Conservation (phyloP, 2,797 vertebrate genomes). For the Gastrophryne carolinensis region DNA sequence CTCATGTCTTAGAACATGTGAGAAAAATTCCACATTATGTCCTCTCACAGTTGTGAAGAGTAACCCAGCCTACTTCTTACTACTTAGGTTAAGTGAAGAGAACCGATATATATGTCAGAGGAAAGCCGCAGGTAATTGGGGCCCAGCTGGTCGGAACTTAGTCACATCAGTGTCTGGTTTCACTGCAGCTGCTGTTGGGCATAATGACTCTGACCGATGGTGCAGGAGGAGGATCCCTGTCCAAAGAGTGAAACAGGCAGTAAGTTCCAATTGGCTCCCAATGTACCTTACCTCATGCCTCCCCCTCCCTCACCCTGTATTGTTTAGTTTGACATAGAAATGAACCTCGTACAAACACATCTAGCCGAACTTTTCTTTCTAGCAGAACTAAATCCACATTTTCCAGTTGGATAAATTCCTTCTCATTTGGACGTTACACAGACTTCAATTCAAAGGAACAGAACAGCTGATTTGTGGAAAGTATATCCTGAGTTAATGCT, state of each 20-base stretch:
- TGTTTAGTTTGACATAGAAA: background rate
- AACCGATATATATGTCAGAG: constrained; percentile 66
- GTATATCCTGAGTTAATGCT: background rate
- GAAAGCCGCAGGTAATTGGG: constrained; percentile 78
- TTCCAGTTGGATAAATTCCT: background rate
- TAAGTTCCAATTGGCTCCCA: background rate
- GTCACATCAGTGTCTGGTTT: constrained; percentile 69
- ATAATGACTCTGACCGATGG: constrained; percentile 77
- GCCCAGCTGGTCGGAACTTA: constrained; percentile 65
- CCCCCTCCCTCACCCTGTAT: background rate
- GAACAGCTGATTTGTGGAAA: background rate
- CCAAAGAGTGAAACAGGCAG: background rate
- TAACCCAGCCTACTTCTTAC: constrained; percentile 49
- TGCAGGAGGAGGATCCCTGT: constrained; percentile 54
- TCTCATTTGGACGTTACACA: background rate
- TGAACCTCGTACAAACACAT: background rate
- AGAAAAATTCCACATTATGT: background rate
- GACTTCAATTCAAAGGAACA: background rate
- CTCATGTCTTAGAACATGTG: background rate
- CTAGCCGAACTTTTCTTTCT: background rate
- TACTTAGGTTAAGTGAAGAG: constrained; percentile 57
- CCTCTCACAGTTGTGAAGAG: background rate
- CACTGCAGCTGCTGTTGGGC: constrained; percentile 76
- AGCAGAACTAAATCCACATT: background rate
- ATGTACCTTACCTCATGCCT: background rate